Conservation (phyloP, 2,888 invertebrate species). For the Ditylenchus weischeri region DNA sequence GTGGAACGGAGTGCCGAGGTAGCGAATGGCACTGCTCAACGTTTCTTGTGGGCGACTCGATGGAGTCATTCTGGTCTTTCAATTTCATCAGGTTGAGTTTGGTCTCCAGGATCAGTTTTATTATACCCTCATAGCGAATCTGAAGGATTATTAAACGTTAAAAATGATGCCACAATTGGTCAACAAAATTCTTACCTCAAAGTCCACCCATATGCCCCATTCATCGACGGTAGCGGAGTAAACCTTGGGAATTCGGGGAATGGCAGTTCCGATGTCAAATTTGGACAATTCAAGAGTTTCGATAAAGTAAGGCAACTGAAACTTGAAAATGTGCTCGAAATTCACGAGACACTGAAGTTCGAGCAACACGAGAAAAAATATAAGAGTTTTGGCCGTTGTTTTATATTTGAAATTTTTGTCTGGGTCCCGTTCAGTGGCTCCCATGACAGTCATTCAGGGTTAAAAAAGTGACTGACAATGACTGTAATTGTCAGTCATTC, state of each 20-base stretch:
- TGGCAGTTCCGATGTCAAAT: constrained; percentile 51
- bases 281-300: constrained; percentile 71
- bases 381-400: no score
- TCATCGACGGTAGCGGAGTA: constrained; percentile 71
- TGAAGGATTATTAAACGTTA: constrained; percentile 13
- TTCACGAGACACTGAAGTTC: no score
- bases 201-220: constrained; percentile 82
- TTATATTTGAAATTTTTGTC: no score
- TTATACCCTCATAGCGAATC: constrained; percentile 65
- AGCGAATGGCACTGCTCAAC: constrained; percentile 1
- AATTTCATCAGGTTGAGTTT: constrained; percentile 77
- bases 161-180: no score
- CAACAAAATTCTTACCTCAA: constrained; percentile 63
- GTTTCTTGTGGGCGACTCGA: constrained; percentile 10
- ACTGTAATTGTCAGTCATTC: no score
- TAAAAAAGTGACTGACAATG: no score
- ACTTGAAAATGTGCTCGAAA: constrained; percentile 13
- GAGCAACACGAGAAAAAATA: no score
- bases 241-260: constrained; percentile 47
- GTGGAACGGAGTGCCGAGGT: constrained; percentile 10
- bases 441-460: no score
- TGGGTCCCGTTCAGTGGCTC: no score
- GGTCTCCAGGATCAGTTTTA: constrained; percentile 79
- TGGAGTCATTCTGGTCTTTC: constrained; percentile 28
- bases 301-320: constrained; percentile 78